Base-by-base conservation (phyloP, 2,113 vertebrate genomes). In the Sceloporus tristichus region DNA sequence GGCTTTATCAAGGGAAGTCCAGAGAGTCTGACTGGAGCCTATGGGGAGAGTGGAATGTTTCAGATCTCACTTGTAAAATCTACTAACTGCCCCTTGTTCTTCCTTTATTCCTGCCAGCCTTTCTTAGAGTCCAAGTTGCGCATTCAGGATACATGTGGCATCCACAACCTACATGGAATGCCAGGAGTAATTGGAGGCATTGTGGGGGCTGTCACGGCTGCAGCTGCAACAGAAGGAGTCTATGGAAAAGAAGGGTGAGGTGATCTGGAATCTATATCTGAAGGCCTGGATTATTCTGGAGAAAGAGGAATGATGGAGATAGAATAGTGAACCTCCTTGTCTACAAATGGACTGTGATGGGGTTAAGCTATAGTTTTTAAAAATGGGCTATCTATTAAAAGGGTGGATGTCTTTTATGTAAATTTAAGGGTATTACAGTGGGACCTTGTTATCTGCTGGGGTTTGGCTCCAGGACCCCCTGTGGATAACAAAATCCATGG, bases 111-210 rank as follows among this genome's bases (percentile, higher is more conserved):
- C 25, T 68, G 18, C 74, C 88, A 99, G 99, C 99, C 99, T 0
- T 97, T 98, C 92, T 87, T 99, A 92, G 98, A 98, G 88, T 97
- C 97, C 54, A 91, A 84, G 62, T 82, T 99, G 27, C 97, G 96
- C 65, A 96, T 99, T 87, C 99, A 99, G 90, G 99, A 99, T 74
- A 99, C 99, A 0, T 99, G 99, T 5, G 99, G 99, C 40, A 88
- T 99, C 87, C 98, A 99, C 94, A 99, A 99, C 91, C 97, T 99
- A 74, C 99, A 99, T 0, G 99, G 97, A 9, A 90, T 99, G 78
- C 99, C 99, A 0, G 99, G 99, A 19, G 82, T 99, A 91, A 97
- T 99, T 0, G 99, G 99, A 0, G 98, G 97, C 86, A 97, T 99
- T 2, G 94, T 98, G 13, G 99, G 98, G 0, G 98, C 99, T 13